These are phyloP conservation scores for Pogonophryne albipinna DNA, from an alignment of 2,797 vertebrate genomes.

Conservation along the genomic window DNA sequence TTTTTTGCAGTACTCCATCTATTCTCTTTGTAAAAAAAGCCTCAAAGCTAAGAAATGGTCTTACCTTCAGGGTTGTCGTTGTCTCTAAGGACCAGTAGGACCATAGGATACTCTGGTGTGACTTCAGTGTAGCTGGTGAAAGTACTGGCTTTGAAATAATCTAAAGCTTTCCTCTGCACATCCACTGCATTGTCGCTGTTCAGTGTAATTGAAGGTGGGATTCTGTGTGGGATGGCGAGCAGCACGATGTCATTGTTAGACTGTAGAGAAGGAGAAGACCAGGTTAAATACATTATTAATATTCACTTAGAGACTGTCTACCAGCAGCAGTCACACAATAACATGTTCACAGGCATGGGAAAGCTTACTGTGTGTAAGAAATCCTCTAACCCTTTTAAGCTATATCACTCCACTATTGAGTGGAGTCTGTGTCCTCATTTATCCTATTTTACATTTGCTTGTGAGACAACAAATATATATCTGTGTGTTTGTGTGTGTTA, in stretches of 20 bases:
- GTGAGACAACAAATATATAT: constrained; percentile 1
- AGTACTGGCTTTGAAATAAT: constrained; percentile 35
- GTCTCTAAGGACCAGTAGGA: constrained; percentile 65
- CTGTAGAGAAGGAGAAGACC: constrained; percentile 58
- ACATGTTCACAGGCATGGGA: not conserved
- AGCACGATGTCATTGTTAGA: constrained; percentile 78
- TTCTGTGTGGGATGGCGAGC: fast-evolving
- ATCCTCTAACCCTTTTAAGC: not conserved
- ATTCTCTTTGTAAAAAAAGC: not conserved
- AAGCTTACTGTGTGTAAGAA: not conserved
- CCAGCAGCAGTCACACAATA: not conserved
- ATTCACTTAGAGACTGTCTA: constrained; percentile 4
- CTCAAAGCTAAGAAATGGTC: not conserved
- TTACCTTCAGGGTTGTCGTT: constrained; percentile 49
- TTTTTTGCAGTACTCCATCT: constrained; percentile 9
- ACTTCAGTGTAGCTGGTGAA: constrained; percentile 85
- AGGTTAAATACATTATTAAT: constrained; percentile 18
- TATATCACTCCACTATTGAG: not conserved
- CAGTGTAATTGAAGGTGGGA: fast-evolving
- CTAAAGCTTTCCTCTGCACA: constrained; percentile 69
- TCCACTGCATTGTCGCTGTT: constrained; percentile 57
- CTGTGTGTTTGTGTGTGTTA: not conserved
- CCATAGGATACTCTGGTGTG: not conserved
- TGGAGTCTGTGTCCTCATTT: constrained; percentile 17
- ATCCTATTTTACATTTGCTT: not conserved